Evolutionary conservation across 2,113 vertebrate species (phyloP), one percentile per base, ranked within the genome.

Genomic region (Donacobius atricapilla): DNA sequence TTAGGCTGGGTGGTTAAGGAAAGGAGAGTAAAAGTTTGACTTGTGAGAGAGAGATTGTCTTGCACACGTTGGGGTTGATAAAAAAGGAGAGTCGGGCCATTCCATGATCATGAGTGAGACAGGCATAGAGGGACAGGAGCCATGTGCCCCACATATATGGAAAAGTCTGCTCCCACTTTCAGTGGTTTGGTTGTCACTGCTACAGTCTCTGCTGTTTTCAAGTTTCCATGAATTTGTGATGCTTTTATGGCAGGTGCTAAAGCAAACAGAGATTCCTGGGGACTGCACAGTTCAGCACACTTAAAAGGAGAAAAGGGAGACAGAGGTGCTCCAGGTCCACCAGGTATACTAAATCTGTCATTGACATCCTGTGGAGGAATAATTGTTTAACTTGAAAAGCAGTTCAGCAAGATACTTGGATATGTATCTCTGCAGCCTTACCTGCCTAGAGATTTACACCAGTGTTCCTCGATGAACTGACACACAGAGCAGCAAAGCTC

Each of bases 241-340:
- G 17, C 79, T 85, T 95, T 97, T 83, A 30, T 79, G 54, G 31
- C 93, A 98, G 98, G 97, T 31, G 39, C 95, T 82, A 97, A 98
- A 95, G 97, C 92, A 94, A 97, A 94, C 48, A 94, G 96, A 90
- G 97, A 96, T 72, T 97, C 97, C 76, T 98, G 97, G 97, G 94
- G 89, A 31, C 83, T 89, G 56, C 96, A 70, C 1, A 97, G 87
- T 60, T 37, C 93, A n/a, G 25, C 7, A 1, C 48, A 92, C 37
- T 85, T 94, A 13, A 99, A 99, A 98, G 99, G 99, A 95, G 98
- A 99, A 72, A 99, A 99, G 68, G 99, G 99, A 42, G 98, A 99
- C 39, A 97, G 96, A 82, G 99, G 99, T 9, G 91, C 97, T 45
- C 98, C 99, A 13, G 98, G 98, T 69, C 97, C 98, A 80, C 96